Evolutionary conservation across 2,797 vertebrate species (phyloP), one percentile per base, ranked within the genome.

Genomic region (Nannoperca australis): DNA sequence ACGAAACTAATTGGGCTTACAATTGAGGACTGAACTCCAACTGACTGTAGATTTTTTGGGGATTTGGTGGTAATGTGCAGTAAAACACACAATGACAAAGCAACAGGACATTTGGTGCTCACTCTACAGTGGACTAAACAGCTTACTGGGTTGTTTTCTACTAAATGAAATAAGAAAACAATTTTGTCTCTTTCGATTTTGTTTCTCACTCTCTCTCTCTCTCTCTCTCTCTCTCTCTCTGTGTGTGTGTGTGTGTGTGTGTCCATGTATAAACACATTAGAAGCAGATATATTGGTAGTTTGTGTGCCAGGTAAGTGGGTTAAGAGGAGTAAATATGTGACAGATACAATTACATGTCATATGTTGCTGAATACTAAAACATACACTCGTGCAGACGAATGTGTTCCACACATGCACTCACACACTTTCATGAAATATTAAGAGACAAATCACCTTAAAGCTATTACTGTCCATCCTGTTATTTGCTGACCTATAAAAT

Each of bases 1-100:
- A 84, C 69, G 76, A 81, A 85, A 70, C 73, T 76, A 86, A 85
- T 55, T 80, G 83, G 81, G 74, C 79, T 75, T 79, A 78, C 83
- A 89, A 85, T 36, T 53, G 73, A 78, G 54, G 61, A 62, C 51
- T 12, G 74, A 82, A 55, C 34, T 85, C 12, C 42, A 40, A 68
- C 51, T 9, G 32, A 4, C 20, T 32, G 56, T 44, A 13, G 69
- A 61, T 3, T 27, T n/a, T n/a, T 1, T 58, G 27, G 44, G 40
- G 50, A 70, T 62, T 42, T 44, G 27, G 32, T 32, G 32, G 34
- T 7, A 11, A n/a, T 15, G 7, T 42, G 32, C 34, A 44, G 30
- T 11, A 70, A 34, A 70, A 71, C n/a, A 18, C 44, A 55, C 27
- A 45, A 49, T 4, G 54, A 14, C 7, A 51, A 72, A 45, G 36